A percentile compares a stretch with the other conserved stretches of the same genome.
These are phyloP conservation scores for Podilymbus podiceps DNA, from an alignment of 2,113 vertebrate genomes.

Conservation along the genomic window DNA sequence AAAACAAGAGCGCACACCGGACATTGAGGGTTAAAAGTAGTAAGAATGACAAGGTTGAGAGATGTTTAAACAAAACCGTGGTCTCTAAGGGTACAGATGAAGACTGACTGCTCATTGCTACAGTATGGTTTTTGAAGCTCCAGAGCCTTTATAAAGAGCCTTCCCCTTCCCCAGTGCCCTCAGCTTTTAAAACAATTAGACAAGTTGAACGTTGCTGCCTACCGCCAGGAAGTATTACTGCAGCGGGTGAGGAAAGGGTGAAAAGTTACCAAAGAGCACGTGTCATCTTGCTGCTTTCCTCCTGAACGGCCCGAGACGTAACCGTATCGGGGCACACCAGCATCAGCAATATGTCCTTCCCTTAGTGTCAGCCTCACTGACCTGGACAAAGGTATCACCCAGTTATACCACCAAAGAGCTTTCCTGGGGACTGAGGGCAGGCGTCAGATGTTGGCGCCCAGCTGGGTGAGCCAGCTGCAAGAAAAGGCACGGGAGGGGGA, in stretches of 20 bases:
- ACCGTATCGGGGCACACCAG: background rate
- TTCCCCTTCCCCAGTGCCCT: background rate
- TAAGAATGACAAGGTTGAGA: background rate
- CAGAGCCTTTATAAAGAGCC: background rate
- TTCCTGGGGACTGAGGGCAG: background rate
- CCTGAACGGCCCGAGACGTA: background rate
- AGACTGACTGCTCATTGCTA: background rate
- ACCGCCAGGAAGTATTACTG: background rate
- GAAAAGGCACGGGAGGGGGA: background rate
- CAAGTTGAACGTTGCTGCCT: background rate
- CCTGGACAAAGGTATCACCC: background rate
- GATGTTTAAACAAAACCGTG: background rate
- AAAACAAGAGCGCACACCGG: background rate
- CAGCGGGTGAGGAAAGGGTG: background rate
- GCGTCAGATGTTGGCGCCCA: fast-evolving
- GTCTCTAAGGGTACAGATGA: background rate
- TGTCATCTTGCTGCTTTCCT: background rate
- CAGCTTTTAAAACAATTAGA: background rate
- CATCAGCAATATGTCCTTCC: background rate
- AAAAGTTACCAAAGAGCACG: background rate
- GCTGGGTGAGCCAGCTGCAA: background rate
- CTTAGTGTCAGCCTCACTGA: background rate
- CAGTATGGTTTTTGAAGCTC: background rate
- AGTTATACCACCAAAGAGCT: background rate
- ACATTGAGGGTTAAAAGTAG: background rate